Evolutionary conservation across 2,113 vertebrate species (phyloP).

Genomic region (Callorhinus ursinus): DNA sequence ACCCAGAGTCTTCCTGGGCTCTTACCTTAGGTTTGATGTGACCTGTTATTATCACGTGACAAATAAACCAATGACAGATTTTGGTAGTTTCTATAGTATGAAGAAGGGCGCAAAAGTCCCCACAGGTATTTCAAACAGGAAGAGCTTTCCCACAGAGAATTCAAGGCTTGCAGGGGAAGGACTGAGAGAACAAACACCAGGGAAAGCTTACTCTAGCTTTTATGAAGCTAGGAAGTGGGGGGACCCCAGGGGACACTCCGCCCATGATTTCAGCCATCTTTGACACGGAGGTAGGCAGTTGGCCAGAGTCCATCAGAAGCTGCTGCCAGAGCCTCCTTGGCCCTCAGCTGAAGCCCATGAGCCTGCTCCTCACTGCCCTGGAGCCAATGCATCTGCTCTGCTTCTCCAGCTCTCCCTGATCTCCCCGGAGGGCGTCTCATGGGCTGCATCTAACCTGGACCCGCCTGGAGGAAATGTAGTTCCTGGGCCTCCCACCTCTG

Average conservation of each 20-base stretch:
- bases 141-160: background rate
- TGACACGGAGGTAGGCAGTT: background rate
- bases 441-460: background rate
- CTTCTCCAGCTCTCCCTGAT: background rate
- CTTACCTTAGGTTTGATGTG: background rate
- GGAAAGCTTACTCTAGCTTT: background rate
- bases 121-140: background rate
- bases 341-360: background rate
- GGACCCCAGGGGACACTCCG: background rate
- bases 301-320: background rate
- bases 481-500: background rate
- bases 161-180: background rate
- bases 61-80: background rate
- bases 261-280: background rate
- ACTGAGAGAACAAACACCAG: background rate
- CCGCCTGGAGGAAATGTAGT: background rate
- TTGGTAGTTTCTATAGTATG: background rate
- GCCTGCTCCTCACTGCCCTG: background rate
- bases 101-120: background rate
- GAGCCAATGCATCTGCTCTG: background rate
- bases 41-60: background rate
- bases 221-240: background rate
- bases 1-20: background rate
- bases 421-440: background rate
- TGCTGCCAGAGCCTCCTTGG: background rate